Base-by-base conservation (phyloP, 2,888 invertebrate species). In the Drosophila fungiperda region DNA sequence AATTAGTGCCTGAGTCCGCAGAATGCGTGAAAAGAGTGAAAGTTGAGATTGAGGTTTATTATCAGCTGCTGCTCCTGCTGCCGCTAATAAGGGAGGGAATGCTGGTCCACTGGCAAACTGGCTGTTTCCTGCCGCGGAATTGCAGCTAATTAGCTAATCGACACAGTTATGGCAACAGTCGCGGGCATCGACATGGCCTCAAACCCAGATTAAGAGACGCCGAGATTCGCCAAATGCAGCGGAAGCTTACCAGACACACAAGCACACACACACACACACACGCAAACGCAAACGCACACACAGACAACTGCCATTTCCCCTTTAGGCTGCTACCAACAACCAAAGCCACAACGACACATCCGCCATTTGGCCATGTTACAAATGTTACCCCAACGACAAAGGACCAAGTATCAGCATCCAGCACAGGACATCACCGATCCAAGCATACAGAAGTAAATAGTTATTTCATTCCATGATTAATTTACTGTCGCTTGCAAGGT, bases 61-160 rank as follows among this genome's bases (percentile, higher is more conserved):
- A 57, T 66, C 61, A 66, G 66, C 52, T 45, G 66, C 5, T 12
- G 45, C 55, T 50, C 48, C 42, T 66, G 55, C 49, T 54, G 12
- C 29, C 36, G 45, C 11, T 17, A 40, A 29, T 54, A 33, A 26
- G 42, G 42, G 20, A 23, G 15, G 23, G 23, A 45, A 23, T 45
- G 52, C 53, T 58, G 42, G n/a, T 66, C 49, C 52, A 60, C 57
- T 55, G 55, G 45, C 64, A 73, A 74, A 86, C 76, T 78, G 80
- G 82, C 76, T 88, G 88, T 87, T 87, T 87, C 89, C 89, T 84
- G 82, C 67, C 78, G 77, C 75, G 76, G 74, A 85, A 89, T 89
- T 82, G 82, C 76, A 76, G 78, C 82, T 89, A 88, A 88, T 88
- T 88, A 85, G 83, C 82, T 89, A 87, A 88, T 88, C 89, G 87